Evolutionary conservation across 2,888 invertebrate species (phyloP), one percentile per base, ranked within the genome.

Genomic region (Macrosoma leucophasiata): DNA sequence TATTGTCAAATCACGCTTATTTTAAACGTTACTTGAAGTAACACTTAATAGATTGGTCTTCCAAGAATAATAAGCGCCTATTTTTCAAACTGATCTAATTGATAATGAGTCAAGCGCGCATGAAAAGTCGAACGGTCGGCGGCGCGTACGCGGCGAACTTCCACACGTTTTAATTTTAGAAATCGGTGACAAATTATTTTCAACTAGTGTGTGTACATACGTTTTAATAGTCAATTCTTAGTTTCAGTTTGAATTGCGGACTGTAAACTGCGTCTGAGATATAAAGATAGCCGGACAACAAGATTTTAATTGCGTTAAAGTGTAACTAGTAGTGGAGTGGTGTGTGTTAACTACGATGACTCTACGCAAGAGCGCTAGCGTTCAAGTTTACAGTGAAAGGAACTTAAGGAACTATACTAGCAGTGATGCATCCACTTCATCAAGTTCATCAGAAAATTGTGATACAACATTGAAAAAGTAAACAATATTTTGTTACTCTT

Each of bases 381-480:
- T 61, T 50, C 65, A 74, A 53, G 52, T 70, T 52, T 70, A 70
- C 30, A 52, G 46, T 11, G 55, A 59, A 25, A 45, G 63, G 38
- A 56, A 52, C 36, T 76, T 74, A 0, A 71, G 67, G 38, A 56
- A 52, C 36, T 76, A 74, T 0, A 71, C 67, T 17, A 59, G 72
- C 21, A 79, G 79, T 55, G 76, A 77, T 34, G 52, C 59, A 5
- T 73, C 73, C 1, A 59, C 67, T n/a, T 65, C 73, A 10, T 68
- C 76, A 1, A 70, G 62, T 40, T 67, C 63, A 2, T 70, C 70
- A 2, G 69, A 68, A 28, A 64, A 48, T 31, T 65, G 60, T 29
- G 75, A 75, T 35, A 71, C 71, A 4, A 70, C 76, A 11, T 58
- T 81, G 17, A 71, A 64, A 57, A 74, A 67, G 82, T 81, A 65